These are phyloP conservation scores for Tortricodes alternella DNA, from an alignment of 2,888 invertebrate species.

Conservation along the genomic window DNA sequence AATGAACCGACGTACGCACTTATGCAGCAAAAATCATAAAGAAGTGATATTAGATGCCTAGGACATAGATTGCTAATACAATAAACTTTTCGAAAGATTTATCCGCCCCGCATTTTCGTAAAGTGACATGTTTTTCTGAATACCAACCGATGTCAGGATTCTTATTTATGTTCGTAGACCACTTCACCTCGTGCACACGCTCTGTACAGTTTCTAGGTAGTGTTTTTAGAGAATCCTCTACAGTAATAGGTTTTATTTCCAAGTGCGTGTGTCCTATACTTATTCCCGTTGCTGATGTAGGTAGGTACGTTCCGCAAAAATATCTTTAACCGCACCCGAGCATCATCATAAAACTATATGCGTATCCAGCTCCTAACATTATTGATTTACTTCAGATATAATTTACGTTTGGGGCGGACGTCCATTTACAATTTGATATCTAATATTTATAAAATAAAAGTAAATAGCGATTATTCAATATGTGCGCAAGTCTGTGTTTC, in stretches of 20 bases:
- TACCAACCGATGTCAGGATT: too few species aligned
- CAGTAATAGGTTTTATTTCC: too few species aligned
- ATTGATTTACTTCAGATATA: slow-evolving; percentile 73
- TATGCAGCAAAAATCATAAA: not conserved
- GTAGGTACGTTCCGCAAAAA: slow-evolving; percentile 56
- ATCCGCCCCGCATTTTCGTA: too few species aligned
- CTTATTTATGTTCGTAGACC: too few species aligned
- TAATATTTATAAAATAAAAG: slow-evolving; percentile 56
- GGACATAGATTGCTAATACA: slow-evolving; percentile 13
- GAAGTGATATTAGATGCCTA: slow-evolving; percentile 5
- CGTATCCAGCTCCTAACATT: slow-evolving; percentile 52
- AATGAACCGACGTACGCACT: not conserved
- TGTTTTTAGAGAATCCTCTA: too few species aligned
- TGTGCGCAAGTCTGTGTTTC: slow-evolving; percentile 44
- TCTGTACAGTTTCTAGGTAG: too few species aligned
- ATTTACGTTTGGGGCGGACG: slow-evolving; percentile 69
- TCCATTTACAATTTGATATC: slow-evolving; percentile 60
- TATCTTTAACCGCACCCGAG: slow-evolving; percentile 54
- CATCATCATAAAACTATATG: slow-evolving; percentile 73
- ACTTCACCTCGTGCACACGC: too few species aligned
- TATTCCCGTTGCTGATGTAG: too few species aligned
- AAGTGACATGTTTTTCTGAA: too few species aligned
- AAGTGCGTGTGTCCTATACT: too few species aligned
- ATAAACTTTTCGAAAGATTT: too few species aligned
- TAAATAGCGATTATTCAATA: slow-evolving; percentile 44